These are phyloP conservation scores for Harpegnathos saltator DNA, from an alignment of 1,140 invertebrate genomes.

Conservation along the genomic window DNA sequence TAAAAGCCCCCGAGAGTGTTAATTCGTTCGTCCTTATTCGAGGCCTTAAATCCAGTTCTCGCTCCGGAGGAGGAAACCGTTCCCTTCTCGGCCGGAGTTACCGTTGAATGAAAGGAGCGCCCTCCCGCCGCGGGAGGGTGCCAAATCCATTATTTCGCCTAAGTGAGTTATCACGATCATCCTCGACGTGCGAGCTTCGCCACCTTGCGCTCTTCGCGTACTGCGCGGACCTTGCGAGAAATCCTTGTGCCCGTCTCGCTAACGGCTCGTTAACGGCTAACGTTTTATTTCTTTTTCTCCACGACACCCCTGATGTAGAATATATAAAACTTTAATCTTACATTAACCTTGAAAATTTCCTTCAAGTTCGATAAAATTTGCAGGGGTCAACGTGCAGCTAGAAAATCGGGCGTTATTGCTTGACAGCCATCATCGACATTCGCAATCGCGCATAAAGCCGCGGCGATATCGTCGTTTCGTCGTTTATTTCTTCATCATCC, in stretches of 20 bases:
- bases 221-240: no score
- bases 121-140: background rate
- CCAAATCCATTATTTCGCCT: constrained; percentile 69
- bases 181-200: constrained; percentile 15
- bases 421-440: no score
- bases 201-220: constrained; percentile 3
- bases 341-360: no score
- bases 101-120: constrained; percentile 67
- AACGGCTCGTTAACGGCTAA: no score
- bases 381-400: no score
- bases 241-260: no score
- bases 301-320: no score
- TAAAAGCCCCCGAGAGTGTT: constrained; percentile 65
- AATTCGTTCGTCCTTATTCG: constrained; percentile 70
- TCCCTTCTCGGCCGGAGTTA: constrained; percentile 4
- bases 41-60: constrained; percentile 60
- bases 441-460: no score
- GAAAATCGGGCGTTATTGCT: no score
- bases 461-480: background rate
- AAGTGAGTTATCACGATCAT: constrained; percentile 67
- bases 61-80: constrained; percentile 9
- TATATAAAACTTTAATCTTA: no score
- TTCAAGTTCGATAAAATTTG: no score
- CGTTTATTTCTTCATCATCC: background rate
- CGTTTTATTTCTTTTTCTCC: background rate